phyloP scores from a whole-genome alignment of 2,888 invertebrate genomes.

The Elysia crispata region DNA sequence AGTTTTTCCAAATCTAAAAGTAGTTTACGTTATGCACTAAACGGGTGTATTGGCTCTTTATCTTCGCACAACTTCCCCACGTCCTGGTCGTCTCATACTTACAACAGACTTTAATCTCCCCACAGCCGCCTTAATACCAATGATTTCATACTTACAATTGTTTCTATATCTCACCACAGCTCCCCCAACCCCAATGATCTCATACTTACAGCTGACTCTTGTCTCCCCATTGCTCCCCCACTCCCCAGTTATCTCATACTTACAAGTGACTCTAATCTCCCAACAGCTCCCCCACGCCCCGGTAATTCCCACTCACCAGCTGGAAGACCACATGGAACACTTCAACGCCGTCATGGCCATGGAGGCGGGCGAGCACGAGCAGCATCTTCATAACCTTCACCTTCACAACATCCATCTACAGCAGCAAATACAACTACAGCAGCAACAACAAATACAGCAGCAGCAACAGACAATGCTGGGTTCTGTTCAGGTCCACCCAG shows the following conservation, averaged over 20 bases:
- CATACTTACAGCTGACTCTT: background rate
- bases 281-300: conserved; percentile 83
- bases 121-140: too few species aligned
- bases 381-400: conserved; percentile 43
- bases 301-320: conserved; percentile 91
- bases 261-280: background rate
- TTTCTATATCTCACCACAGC: too few species aligned
- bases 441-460: conserved; percentile 43
- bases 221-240: background rate
- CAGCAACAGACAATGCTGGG: conserved; percentile 52
- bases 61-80: too few species aligned
- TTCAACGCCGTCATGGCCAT: conserved; percentile 58
- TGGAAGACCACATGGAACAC: conserved; percentile 89
- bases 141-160: too few species aligned
- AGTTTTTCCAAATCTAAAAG: too few species aligned
- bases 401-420: conserved; percentile 46
- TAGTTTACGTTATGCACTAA: too few species aligned
- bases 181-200: background rate
- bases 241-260: background rate
- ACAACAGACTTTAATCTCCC: too few species aligned
- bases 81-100: too few species aligned
- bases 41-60: too few species aligned
- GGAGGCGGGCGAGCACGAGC: conserved; percentile 48
- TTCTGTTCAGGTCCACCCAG: conserved; percentile 66
- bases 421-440: conserved; percentile 43